A percentile compares a stretch with the other conserved stretches of the same genome.
Evolutionary conservation across 1,140 invertebrate species (phyloP).

Genomic region (Drosophila seguyi): DNA sequence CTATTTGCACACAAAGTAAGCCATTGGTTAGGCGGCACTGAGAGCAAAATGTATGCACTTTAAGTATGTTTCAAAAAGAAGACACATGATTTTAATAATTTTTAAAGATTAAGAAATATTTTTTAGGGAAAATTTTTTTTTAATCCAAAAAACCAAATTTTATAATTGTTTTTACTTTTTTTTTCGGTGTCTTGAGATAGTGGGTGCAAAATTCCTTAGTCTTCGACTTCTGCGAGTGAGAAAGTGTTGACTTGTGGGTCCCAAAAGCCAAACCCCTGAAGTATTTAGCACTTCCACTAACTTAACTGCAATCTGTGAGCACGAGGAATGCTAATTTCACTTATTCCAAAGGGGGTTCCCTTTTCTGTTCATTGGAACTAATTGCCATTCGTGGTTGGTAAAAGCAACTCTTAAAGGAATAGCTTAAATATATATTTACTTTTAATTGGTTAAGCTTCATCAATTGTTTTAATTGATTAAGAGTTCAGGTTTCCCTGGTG

Average conservation of each 20-base stretch:
- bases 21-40: constrained; percentile 49
- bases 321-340: constrained; percentile 36
- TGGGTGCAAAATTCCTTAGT: constrained; percentile 29
- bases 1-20: constrained; percentile 61
- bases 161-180: not conserved
- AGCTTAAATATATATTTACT: not conserved
- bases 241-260: constrained; percentile 46
- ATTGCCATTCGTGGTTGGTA: not conserved
- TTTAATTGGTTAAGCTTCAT: constrained; percentile 4
- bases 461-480: not conserved
- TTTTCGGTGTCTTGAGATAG: not conserved
- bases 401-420: not conserved
- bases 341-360: constrained; percentile 14
- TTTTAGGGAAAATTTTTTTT: not conserved
- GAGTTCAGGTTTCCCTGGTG: accelerated
- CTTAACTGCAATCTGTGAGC: constrained; percentile 28
- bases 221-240: constrained; percentile 31
- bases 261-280: constrained; percentile 7
- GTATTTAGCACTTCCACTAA: constrained; percentile 48
- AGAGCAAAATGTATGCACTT: not conserved
- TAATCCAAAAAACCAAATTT: too few species aligned
- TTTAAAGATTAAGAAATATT: not conserved
- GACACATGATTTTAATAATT: too few species aligned
- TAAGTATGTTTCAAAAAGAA: not conserved
- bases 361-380: constrained; percentile 10